Percentiles rank a stretch among this genome's conserved stretches.
These are phyloP conservation scores for Argyra leucocephala DNA, from an alignment of 2,888 invertebrate genomes.

Conservation along the genomic window DNA sequence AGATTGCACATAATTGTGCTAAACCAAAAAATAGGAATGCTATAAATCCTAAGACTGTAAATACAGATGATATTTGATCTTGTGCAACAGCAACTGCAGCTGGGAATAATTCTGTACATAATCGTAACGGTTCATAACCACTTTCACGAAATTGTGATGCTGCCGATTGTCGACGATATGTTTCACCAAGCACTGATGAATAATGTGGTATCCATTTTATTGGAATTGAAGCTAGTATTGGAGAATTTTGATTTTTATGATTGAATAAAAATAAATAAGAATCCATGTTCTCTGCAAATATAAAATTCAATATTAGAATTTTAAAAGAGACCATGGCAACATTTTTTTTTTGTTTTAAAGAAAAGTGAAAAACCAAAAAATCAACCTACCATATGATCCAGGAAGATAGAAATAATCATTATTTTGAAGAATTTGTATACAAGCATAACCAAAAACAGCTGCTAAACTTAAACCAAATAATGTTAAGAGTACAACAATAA, in stretches of 20 bases:
- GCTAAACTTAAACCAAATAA: constrained; percentile 63
- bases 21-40: constrained; percentile 77
- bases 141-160: constrained; percentile 49
- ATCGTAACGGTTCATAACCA: constrained; percentile 73
- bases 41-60: constrained; percentile 80
- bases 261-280: constrained; percentile 61
- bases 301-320: constrained; percentile 14
- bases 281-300: constrained; percentile 57
- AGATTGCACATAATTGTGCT: constrained; percentile 79
- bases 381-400: constrained; percentile 70
- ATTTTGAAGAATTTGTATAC: constrained; percentile 65
- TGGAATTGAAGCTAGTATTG: constrained; percentile 48
- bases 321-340: constrained; percentile 14
- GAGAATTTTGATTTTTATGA: constrained; percentile 51
- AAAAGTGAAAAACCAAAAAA: background rate
- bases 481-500: constrained; percentile 61
- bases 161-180: constrained; percentile 32
- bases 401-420: constrained; percentile 67
- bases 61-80: constrained; percentile 70
- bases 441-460: constrained; percentile 73
- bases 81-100: constrained; percentile 68
- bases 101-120: constrained; percentile 84
- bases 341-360: too few species aligned
- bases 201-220: constrained; percentile 38
- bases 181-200: constrained; percentile 40